phyloP scores from a whole-genome alignment of 2,888 invertebrate genomes.

The Zonitis immaculata region DNA sequence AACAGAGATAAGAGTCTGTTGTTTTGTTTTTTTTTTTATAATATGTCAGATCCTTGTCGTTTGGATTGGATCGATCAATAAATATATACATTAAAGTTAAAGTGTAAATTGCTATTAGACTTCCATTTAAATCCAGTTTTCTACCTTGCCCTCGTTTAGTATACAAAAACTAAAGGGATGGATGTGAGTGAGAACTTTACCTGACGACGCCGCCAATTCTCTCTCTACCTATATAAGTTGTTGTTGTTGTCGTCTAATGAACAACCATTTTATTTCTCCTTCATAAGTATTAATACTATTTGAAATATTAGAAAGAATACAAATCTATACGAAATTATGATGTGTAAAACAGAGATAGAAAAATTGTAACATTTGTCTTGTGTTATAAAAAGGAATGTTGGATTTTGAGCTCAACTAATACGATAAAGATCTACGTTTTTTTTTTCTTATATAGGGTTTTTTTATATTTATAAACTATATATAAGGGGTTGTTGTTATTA shows the following conservation, averaged over 20 bases:
- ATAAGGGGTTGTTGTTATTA: not conserved
- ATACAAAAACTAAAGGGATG: slow-evolving; percentile 3
- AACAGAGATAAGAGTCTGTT: not conserved
- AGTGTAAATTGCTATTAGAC: not conserved
- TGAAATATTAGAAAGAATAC: slow-evolving; percentile 33
- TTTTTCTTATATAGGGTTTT: not conserved
- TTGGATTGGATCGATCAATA: no score
- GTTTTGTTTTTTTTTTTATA: no score
- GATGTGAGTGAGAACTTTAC: slow-evolving; percentile 32
- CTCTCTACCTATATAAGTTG: no score
- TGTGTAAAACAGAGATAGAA: not conserved
- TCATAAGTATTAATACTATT: slow-evolving; percentile 39
- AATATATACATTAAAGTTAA: not conserved
- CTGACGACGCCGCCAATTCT: slow-evolving; percentile 31
- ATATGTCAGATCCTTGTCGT: no score
- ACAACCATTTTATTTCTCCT: slow-evolving; percentile 32
- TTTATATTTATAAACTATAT: no score
- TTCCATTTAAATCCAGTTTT: not conserved
- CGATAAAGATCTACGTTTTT: not conserved
- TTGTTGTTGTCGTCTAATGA: slow-evolving; percentile 34
- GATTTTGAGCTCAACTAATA: not conserved
- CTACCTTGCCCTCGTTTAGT: not conserved
- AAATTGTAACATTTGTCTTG: slow-evolving; percentile 3
- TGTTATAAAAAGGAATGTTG: not conserved
- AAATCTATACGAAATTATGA: slow-evolving; percentile 5